Evolutionary conservation across 2,113 vertebrate genomes (phyloP).

Genomic region (Speoplatyrhinus poulsoni): DNA sequence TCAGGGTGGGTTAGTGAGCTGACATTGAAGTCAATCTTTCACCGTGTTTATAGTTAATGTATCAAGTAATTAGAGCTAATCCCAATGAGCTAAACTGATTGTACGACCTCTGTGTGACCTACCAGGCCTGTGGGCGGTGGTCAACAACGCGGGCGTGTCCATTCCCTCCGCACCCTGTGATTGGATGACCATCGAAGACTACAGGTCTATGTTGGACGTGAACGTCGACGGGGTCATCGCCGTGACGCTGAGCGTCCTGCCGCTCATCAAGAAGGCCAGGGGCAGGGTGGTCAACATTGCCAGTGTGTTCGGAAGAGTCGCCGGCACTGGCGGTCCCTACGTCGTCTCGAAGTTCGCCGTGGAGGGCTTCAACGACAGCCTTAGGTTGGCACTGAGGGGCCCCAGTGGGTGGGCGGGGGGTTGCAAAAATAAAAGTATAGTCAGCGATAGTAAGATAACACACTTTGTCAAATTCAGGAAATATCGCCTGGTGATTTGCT

Average conservation of each 20-base stretch:
- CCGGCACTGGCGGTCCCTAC: conserved; percentile 74
- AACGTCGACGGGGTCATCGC: conserved; percentile 80
- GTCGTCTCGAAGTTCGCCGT: conserved; percentile 79
- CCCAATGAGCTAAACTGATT: too few relatives aligned
- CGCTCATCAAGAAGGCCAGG: conserved; percentile 81
- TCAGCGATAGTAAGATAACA: too few relatives aligned
- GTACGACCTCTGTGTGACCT: background rate
- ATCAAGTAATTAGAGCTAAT: too few relatives aligned
- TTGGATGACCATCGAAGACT: conserved; percentile 82
- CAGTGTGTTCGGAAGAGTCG: conserved; percentile 77
- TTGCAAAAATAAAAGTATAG: too few relatives aligned
- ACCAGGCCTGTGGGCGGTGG: conserved; percentile 82
- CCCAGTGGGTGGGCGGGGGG: too few relatives aligned
- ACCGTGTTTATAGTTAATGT: too few relatives aligned
- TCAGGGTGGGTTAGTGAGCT: too few relatives aligned
- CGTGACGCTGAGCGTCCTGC: conserved; percentile 81
- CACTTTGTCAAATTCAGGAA: too few relatives aligned
- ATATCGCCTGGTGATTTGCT: too few relatives aligned
- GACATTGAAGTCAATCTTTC: too few relatives aligned
- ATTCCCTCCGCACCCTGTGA: conserved; percentile 69
- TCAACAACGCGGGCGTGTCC: conserved; percentile 80
- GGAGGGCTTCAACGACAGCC: conserved; percentile 81
- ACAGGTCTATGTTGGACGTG: conserved; percentile 75
- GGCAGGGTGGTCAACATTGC: conserved; percentile 82
- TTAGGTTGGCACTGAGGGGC: conserved; percentile 61